Evolutionary conservation across 1,140 invertebrate genomes (phyloP).

Genomic region (Macrosteles quadrilineatus): DNA sequence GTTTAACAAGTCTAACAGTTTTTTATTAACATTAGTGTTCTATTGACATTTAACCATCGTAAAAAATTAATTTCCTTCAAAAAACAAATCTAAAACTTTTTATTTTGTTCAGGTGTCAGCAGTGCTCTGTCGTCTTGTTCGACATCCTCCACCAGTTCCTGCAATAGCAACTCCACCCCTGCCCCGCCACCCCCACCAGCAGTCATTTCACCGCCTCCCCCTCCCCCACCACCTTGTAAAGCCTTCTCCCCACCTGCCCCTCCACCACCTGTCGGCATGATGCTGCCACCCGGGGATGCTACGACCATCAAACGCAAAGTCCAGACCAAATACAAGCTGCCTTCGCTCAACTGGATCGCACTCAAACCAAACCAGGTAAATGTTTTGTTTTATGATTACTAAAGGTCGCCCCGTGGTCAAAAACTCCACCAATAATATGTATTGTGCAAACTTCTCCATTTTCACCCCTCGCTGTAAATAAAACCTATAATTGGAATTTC

Average conservation of each 20-base stretch:
- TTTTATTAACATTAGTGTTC: background rate
- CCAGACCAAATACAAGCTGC: constrained; percentile 96
- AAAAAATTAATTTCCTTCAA: background rate
- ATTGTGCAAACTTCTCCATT: no score
- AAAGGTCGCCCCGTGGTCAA: no score
- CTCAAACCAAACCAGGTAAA: constrained; percentile 92
- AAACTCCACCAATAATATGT: no score
- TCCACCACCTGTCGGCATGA: constrained; percentile 76
- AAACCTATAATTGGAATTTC: no score
- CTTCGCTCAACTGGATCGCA: constrained; percentile 97
- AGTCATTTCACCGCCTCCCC: constrained; percentile 54
- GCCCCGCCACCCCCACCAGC: constrained; percentile 53
- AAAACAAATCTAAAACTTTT: no score
- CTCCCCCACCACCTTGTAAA: constrained; percentile 57
- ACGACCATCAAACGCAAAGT: constrained; percentile 98
- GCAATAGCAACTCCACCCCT: constrained; percentile 41
- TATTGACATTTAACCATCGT: background rate
- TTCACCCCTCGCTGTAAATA: no score
- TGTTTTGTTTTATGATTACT: no score
- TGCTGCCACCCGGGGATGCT: constrained; percentile 69
- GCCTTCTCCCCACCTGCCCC: constrained; percentile 59
- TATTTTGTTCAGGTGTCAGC: constrained; percentile 39
- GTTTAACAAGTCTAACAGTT: background rate
- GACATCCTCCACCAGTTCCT: constrained; percentile 36
- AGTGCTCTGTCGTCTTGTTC: constrained; percentile 43